phyloP scores from a whole-genome alignment of 2,888 invertebrate genomes.

The Entomobrya multifasciata region DNA sequence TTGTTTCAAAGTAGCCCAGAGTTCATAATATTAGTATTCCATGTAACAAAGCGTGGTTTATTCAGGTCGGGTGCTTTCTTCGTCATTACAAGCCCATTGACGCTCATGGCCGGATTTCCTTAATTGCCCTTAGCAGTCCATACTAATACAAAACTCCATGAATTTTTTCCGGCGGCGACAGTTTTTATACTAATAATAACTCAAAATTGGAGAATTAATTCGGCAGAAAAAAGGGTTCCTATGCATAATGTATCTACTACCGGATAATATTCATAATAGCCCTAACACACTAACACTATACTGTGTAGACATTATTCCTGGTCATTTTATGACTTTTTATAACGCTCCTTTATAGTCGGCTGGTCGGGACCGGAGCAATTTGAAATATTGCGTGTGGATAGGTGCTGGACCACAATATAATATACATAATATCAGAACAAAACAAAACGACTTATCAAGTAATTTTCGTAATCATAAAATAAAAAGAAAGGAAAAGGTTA shows the following conservation, averaged over 20 bases:
- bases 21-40: no score
- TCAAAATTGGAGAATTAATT: conserved; percentile 63
- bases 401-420: conserved; percentile 11
- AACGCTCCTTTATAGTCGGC: neutral
- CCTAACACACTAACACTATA: no score
- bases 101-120: conserved; percentile 70
- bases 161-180: conserved; percentile 70
- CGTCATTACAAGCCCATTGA: conserved; percentile 61
- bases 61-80: neutral
- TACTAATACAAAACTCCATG: conserved; percentile 51
- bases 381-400: conserved; percentile 56
- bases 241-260: no score
- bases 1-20: no score
- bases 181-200: conserved; percentile 64
- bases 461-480: conserved; percentile 64
- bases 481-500: conserved; percentile 26
- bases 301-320: neutral
- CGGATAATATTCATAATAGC: no score
- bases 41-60: no score
- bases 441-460: conserved; percentile 62
- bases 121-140: conserved; percentile 36
- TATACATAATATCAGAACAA: no score
- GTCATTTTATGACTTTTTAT: conserved; percentile 54
- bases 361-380: conserved; percentile 2
- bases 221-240: neutral